Evolutionary conservation across 2,888 invertebrate genomes (phyloP).

Genomic region (Schizaphis graminum): DNA sequence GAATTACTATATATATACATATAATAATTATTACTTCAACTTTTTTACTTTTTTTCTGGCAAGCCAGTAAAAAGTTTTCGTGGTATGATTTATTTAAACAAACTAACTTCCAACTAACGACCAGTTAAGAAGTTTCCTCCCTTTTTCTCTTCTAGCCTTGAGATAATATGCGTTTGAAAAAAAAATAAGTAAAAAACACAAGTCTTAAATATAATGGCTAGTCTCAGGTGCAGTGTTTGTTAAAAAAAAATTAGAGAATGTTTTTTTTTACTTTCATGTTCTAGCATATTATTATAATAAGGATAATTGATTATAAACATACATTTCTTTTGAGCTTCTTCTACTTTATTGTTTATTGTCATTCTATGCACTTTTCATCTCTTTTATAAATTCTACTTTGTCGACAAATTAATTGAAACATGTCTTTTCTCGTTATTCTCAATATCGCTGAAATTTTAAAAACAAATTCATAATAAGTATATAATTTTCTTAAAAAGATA

Average conservation of each 20-base stretch:
- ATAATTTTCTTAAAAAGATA: neutral
- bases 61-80: conserved; percentile 29
- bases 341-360: conserved; percentile 5
- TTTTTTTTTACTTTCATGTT: conserved; percentile 26
- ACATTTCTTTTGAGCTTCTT: neutral
- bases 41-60: neutral
- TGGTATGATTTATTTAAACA: conserved; percentile 47
- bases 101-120: conserved; percentile 37
- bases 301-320: conserved; percentile 10
- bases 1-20: neutral
- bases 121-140: conserved; percentile 48
- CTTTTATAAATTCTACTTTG: neutral
- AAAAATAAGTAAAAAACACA: neutral
- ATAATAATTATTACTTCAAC: conserved; percentile 36
- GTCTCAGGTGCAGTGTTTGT: conserved; percentile 30
- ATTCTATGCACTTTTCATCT: neutral
- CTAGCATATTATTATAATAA: conserved; percentile 15
- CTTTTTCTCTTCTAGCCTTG: neutral
- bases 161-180: neutral
- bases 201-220: conserved; percentile 37
- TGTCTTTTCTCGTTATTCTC: neutral
- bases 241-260: neutral
- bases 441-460: neutral
- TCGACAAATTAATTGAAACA: neutral
- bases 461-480: neutral